Percentiles rank a stretch among this genome's conserved stretches.
Evolutionary conservation across 2,797 vertebrate genomes (phyloP).

Genomic region (Apodemus agrarius): DNA sequence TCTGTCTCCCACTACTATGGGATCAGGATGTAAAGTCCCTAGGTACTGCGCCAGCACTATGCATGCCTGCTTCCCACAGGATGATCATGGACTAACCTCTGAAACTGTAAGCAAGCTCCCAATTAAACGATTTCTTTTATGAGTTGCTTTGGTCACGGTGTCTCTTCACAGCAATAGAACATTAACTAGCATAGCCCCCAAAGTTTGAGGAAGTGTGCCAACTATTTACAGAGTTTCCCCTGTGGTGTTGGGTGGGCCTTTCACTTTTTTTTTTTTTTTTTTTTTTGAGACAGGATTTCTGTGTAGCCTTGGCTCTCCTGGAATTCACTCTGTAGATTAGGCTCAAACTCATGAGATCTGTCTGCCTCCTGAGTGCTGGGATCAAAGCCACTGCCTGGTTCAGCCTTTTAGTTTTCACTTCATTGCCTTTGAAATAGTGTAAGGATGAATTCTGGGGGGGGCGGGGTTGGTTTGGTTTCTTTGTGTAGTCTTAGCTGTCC

Average conservation of each 20-base stretch:
- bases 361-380: not conserved
- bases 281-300: not conserved
- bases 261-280: no score
- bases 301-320: not conserved
- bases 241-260: not conserved
- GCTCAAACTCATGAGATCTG: not conserved
- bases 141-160: not conserved
- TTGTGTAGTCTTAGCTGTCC: not conserved
- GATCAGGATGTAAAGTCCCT: not conserved
- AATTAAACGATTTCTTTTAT: not conserved
- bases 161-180: no score
- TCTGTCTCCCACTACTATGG: not conserved
- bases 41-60: not conserved
- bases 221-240: not conserved
- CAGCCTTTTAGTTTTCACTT: not conserved
- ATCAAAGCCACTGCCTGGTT: not conserved
- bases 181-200: not conserved
- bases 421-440: slow-evolving; percentile 34
- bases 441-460: not conserved
- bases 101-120: not conserved
- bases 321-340: not conserved
- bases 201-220: not conserved
- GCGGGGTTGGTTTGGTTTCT: slow-evolving; percentile 23
- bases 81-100: not conserved
- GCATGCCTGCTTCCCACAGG: not conserved